phyloP scores from a whole-genome alignment of 1,140 invertebrate genomes.

The Penaeus chinensis region DNA sequence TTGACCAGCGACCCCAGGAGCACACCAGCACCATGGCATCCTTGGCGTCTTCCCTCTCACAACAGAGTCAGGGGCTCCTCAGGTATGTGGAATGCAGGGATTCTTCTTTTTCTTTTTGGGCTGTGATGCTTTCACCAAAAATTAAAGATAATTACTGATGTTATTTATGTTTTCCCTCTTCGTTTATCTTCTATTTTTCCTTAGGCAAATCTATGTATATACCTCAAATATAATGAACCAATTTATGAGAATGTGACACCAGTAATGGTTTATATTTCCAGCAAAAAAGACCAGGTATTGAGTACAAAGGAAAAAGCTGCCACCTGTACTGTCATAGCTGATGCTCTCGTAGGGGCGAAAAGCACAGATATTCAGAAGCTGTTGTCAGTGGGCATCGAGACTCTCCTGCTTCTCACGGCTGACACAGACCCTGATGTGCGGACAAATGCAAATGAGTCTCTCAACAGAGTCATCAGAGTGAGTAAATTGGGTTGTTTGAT shows the following conservation, averaged over 20 bases:
- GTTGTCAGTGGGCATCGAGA: conserved; percentile 78
- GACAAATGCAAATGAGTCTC: conserved; percentile 82
- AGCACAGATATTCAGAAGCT: conserved; percentile 76
- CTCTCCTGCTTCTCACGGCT: conserved; percentile 79
- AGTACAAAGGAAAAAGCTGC: conserved; percentile 80
- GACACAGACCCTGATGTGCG: conserved; percentile 82
- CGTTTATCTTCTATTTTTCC: background rate
- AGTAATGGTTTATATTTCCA: conserved; percentile 50
- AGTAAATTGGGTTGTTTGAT: conserved; percentile 46
- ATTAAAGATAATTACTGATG: background rate
- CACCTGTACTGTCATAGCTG: conserved; percentile 77
- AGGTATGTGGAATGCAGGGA: conserved; percentile 32
- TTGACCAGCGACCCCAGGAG: conserved; percentile 67
- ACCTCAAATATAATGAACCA: too few relatives aligned
- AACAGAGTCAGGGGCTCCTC: conserved; percentile 60
- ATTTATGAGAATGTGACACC: too few relatives aligned
- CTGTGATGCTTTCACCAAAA: background rate
- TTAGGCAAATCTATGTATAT: background rate
- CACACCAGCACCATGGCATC: conserved; percentile 67
- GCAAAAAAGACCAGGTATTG: conserved; percentile 70
- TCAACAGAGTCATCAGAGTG: conserved; percentile 83
- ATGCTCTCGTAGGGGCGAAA: conserved; percentile 75
- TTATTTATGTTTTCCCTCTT: background rate
- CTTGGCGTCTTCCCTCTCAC: conserved; percentile 54
- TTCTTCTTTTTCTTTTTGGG: background rate